Base-by-base conservation (phyloP, 2,888 invertebrate species). In the Brenthis ino region DNA sequence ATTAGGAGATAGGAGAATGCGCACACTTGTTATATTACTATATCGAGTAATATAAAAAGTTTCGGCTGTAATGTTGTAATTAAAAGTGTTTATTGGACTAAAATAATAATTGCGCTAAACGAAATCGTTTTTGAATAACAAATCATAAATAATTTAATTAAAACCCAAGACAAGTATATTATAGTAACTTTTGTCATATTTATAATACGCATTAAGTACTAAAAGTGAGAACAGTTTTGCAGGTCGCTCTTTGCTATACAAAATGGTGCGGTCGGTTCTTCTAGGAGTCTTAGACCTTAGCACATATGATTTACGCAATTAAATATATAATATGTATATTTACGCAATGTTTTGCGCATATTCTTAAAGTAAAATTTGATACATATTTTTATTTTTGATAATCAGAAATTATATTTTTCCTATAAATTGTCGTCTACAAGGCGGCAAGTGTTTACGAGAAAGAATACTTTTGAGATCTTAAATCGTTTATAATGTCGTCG, bases 331-430 rank as follows among this genome's bases (percentile, higher is more conserved):
- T 43, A 43, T 43, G 37, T 79, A 57, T 66, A 56, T 60, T 28
- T 33, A 83, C 80, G 80, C 81, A 78, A 83, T 87, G 85, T 86
- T 86, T 86, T 83, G 81, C 82, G 85, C 78, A 80, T 81, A 77
- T 80, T 85, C 82, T 84, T 81, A 75, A 80, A 82, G 37, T 81
- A 78, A 81, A 83, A 79, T 79, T 82, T 83, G 80, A 79, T 79
- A 85, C 80, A 83, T 80, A 68, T 63, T 87, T 83, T 91, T 92
- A 92, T 92, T 92, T 92, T 92, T 92, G 92, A 92, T 92, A 92
- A 87, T 87, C 87, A 84, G 84, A 85, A 87, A 81, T 81, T 86
- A 87, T 89, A 89, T 89, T 91, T 90, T 90, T 87, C 88, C 84
- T 89, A 89, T 84, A 77, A 79, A 80, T 84, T 83, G 87, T 86